phyloP scores from a whole-genome alignment of 2,797 vertebrate species.

The Pagetopsis macropterus region DNA sequence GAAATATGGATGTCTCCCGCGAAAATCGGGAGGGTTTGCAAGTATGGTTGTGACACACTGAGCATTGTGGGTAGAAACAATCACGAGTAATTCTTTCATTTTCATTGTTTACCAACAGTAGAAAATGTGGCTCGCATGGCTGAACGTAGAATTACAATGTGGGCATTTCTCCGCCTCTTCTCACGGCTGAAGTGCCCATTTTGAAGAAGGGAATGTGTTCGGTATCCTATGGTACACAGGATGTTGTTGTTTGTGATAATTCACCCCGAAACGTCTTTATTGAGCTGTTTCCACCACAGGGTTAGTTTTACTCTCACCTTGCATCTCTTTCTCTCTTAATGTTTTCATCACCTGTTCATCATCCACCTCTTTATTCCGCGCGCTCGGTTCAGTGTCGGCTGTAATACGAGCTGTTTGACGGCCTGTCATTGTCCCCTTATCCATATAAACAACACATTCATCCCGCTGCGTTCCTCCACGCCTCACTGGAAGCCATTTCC shows the following conservation, averaged over 20 bases:
- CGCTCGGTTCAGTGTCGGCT: background rate
- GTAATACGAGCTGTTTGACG: conserved; percentile 13
- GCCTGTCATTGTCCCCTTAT: conserved; percentile 27
- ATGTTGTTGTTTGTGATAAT: background rate
- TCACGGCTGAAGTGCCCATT: background rate
- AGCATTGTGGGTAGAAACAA: background rate
- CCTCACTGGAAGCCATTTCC: conserved; percentile 33
- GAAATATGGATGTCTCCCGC: too few relatives aligned
- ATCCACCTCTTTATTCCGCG: background rate
- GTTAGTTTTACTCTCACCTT: conserved; percentile 1
- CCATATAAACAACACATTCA: conserved; percentile 24
- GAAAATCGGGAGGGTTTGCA: too few relatives aligned
- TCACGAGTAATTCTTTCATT: background rate
- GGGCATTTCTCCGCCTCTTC: background rate
- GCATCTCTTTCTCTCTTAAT: background rate
- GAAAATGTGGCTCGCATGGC: too few relatives aligned
- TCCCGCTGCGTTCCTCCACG: conserved; percentile 21
- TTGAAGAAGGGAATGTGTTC: background rate
- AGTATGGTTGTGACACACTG: background rate
- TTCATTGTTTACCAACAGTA: too few relatives aligned
- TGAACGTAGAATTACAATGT: background rate
- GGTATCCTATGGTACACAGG: conserved; percentile 4
- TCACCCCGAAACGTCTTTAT: background rate
- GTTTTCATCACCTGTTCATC: conserved; percentile 6
- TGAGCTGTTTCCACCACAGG: background rate